Percentiles rank a stretch among this genome's conserved stretches.
These are phyloP conservation scores for Lepidocyrtoides sp. DNA, from an alignment of 2,888 invertebrate species.

Conservation along the genomic window DNA sequence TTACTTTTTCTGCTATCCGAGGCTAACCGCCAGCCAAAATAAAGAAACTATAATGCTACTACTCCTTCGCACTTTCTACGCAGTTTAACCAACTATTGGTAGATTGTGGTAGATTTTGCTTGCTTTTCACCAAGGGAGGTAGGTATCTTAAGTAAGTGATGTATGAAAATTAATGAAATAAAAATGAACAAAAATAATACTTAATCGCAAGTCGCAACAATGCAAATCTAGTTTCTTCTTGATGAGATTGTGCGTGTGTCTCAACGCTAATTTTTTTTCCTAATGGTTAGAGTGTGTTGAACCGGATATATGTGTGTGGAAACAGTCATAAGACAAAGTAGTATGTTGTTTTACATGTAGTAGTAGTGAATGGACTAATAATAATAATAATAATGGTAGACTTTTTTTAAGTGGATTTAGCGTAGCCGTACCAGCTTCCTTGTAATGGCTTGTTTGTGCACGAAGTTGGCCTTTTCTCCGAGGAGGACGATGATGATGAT, in stretches of 20 bases:
- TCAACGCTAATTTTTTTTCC: not conserved
- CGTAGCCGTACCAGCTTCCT: conserved; percentile 83
- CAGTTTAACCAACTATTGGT: not conserved
- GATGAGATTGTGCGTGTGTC: conserved; percentile 59
- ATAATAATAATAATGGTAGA: not conserved
- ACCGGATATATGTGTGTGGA: not conserved
- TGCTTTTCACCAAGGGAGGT: too few relatives aligned
- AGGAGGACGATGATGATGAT: conserved; percentile 50
- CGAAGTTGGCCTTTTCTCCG: conserved; percentile 85
- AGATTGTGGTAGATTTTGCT: not conserved
- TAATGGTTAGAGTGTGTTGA: not conserved
- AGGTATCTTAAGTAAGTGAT: conserved; percentile 54
- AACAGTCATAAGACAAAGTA: too few relatives aligned
- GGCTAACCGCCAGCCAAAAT: not conserved
- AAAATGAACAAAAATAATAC: conserved; percentile 51
- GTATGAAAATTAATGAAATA: conserved; percentile 70
- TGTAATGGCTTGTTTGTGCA: conserved; percentile 85
- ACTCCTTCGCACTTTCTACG: conserved; percentile 1
- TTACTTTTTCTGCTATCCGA: conserved; percentile 29
- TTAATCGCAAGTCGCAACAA: not conserved
- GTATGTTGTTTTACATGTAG: not conserved
- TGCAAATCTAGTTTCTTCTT: conserved; percentile 49
- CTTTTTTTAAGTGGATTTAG: conserved; percentile 39
- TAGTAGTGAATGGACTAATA: not conserved
- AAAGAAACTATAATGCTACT: not conserved